These are phyloP conservation scores for Gambusia affinis DNA, from an alignment of 2,113 vertebrate species.

Conservation along the genomic window DNA sequence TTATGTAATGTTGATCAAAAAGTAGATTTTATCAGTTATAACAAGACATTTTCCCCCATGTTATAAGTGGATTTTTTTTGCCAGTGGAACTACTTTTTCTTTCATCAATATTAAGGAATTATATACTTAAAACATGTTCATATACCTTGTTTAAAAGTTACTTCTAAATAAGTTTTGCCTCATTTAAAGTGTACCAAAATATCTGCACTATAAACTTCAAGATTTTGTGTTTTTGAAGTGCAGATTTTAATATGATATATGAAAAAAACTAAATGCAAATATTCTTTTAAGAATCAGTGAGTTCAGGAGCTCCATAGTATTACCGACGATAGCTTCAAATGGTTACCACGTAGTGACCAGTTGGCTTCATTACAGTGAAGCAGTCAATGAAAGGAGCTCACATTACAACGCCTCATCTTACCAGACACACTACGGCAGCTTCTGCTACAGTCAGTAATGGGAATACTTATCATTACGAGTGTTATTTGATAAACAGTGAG, in stretches of 20 bases:
- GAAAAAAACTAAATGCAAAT: background rate
- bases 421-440: slow-evolving; percentile 63
- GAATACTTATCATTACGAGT: slow-evolving; percentile 38
- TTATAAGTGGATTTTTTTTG: too few relatives aligned
- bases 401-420: slow-evolving; percentile 67
- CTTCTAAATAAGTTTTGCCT: too few relatives aligned
- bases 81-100: too few relatives aligned
- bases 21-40: too few relatives aligned
- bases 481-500: slow-evolving; percentile 28
- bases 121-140: too few relatives aligned
- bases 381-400: slow-evolving; percentile 56
- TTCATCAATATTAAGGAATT: too few relatives aligned
- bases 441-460: slow-evolving; percentile 30
- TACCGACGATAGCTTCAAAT: background rate
- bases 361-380: slow-evolving; percentile 36
- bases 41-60: background rate
- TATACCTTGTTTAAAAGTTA: too few relatives aligned
- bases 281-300: background rate
- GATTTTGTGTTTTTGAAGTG: too few relatives aligned
- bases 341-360: slow-evolving; percentile 58
- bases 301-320: background rate
- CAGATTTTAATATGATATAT: too few relatives aligned
- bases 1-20: too few relatives aligned
- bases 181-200: too few relatives aligned
- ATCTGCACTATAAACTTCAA: too few relatives aligned